These are phyloP conservation scores for Ctenochaetus hawaiiensis DNA, from an alignment of 2,797 vertebrate genomes.

Conservation along the genomic window DNA sequence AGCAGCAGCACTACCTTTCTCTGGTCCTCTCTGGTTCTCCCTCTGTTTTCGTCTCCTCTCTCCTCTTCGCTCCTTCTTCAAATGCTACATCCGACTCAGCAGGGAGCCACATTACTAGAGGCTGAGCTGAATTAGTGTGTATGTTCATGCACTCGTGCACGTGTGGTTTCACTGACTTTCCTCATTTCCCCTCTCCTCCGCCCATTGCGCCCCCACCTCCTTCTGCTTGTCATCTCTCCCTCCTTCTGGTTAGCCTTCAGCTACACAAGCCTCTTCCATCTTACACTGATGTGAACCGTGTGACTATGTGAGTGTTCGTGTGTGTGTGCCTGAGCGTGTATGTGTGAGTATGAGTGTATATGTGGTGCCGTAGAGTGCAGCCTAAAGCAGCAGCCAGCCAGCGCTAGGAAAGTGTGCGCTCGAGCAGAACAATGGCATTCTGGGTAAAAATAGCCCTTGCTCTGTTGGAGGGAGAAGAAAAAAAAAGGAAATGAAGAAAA, in stretches of 20 bases:
- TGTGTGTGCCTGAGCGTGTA: slow-evolving; percentile 25
- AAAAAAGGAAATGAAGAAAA: slow-evolving; percentile 43
- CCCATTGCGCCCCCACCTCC: slow-evolving; percentile 39
- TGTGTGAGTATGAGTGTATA: slow-evolving; percentile 23
- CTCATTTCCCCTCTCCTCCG: slow-evolving; percentile 27
- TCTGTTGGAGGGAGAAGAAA: slow-evolving; percentile 57
- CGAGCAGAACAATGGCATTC: slow-evolving; percentile 80
- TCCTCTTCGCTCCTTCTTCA: slow-evolving; percentile 18
- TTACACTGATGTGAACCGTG: slow-evolving; percentile 54
- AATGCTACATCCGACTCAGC: slow-evolving; percentile 49
- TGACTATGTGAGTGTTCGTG: slow-evolving; percentile 28
- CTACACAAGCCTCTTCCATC: slow-evolving; percentile 66
- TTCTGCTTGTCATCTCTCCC: slow-evolving; percentile 53
- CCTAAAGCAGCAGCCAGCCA: slow-evolving; percentile 72
- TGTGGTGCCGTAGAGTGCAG: slow-evolving; percentile 59
- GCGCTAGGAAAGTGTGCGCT: slow-evolving; percentile 65
- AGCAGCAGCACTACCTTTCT: not conserved
- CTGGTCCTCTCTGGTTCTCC: not conserved
- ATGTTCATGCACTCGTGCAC: not conserved
- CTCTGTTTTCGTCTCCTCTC: slow-evolving; percentile 7
- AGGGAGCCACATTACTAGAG: slow-evolving; percentile 40
- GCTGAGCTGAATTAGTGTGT: slow-evolving; percentile 34
- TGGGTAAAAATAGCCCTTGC: slow-evolving; percentile 80
- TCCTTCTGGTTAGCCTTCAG: slow-evolving; percentile 62
- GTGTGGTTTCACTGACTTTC: slow-evolving; percentile 42